Base-by-base conservation (phyloP, 1,140 invertebrate species). In the Marisa cornuarietis region DNA sequence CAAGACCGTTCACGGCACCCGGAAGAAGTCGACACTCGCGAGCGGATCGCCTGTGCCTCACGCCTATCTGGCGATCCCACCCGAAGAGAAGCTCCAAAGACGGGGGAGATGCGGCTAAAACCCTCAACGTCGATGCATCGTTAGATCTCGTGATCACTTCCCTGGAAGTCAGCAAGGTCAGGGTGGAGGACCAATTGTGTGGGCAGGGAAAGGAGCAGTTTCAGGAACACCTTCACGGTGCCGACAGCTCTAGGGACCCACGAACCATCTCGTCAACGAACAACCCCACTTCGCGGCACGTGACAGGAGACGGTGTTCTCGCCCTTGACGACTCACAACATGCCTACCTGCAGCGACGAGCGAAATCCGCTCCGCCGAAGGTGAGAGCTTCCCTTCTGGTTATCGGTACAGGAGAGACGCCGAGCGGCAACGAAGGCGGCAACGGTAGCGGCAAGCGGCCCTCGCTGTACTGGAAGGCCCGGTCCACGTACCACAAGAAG, bases 381-480 rank as follows among this genome's bases (percentile, higher is more conserved):
- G 78, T 72, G 5, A 22, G 61, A 7, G 68, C 72, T 18, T 13
- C 42, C 6, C 49, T 52, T 31, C 31, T 24, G 16, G 63, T 42
- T 42, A 5, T 9, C 7, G 11, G 13, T 22, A 18, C 63, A 1
- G 7, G 51, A n/a, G 68, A 63, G 20, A 24, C 0, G 14, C 26
- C 51, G 58, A 18, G 22, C 26, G 22, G 49, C 42, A 71, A 26
- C 42, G 18, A 74, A 62, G 65, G 65, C 49, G 13, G n/a, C 31
- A 62, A 13, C 20, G 58, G 9, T n/a, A 69, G 52, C 49, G 20
- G 51, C 14, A 78, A 58, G 10, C 51, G 62, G 31, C 79, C 72
- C n/a, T 65, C 76, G 14, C 62, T 81, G n/a, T 83, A 83, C 69
- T 83, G 82, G 82, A 68, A 79, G 16, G 82, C 82, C 7, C 73